Percentiles rank a stretch among this genome's conserved stretches.
These are phyloP conservation scores for Notolepis coatsorum DNA, from an alignment of 2,797 vertebrate species.

Conservation along the genomic window DNA sequence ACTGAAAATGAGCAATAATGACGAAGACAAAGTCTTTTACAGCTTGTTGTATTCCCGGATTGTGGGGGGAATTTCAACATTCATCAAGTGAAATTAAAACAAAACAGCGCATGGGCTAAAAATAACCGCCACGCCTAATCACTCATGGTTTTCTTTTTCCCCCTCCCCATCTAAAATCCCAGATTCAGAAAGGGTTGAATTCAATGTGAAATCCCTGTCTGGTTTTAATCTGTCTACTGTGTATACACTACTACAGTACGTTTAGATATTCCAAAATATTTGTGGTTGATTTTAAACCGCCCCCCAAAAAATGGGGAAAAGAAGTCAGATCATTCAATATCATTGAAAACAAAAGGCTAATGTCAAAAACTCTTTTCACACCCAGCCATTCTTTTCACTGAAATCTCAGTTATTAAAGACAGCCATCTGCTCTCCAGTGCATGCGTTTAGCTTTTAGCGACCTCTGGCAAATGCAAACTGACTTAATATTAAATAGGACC, in stretches of 20 bases:
- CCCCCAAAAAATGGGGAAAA: neutral
- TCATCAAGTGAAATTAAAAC: slow-evolving; percentile 1
- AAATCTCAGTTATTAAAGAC: neutral
- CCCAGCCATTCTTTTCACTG: neutral
- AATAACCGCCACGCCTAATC: slow-evolving; percentile 13
- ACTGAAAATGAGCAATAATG: neutral
- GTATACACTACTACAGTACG: slow-evolving; percentile 1
- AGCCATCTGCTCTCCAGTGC: neutral
- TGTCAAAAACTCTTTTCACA: neutral
- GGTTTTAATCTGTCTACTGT: slow-evolving; percentile 23
- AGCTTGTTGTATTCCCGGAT: neutral
- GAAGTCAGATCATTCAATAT: neutral
- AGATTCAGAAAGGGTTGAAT: slow-evolving; percentile 22
- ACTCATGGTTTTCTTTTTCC: neutral
- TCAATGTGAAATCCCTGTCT: slow-evolving; percentile 11
- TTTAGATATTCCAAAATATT: slow-evolving; percentile 18
- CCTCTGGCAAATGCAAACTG: neutral
- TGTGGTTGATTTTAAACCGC: slow-evolving; percentile 22
- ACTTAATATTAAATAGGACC: slow-evolving; percentile 26
- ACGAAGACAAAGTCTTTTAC: neutral
- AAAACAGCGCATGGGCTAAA: slow-evolving; percentile 1
- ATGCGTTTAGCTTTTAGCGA: neutral
- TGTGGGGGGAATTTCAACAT: neutral
- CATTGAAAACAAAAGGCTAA: neutral
- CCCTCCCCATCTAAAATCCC: slow-evolving; percentile 6